A percentile compares a stretch with the other conserved stretches of the same genome.
phyloP scores from a whole-genome alignment of 2,113 vertebrate species.

The Parus major region DNA sequence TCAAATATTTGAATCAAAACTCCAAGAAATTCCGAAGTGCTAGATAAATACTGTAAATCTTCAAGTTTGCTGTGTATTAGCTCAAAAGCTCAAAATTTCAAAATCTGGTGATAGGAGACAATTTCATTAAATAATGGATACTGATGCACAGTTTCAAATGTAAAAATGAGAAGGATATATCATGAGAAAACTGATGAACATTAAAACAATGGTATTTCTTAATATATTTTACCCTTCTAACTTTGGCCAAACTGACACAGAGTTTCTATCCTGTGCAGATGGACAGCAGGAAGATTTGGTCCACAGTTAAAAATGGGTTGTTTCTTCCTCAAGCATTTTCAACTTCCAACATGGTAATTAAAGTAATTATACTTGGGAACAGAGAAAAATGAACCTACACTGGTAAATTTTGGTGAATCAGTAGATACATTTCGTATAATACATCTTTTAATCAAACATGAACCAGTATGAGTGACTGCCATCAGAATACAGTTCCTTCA shows the following conservation, averaged over 20 bases:
- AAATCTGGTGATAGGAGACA: not conserved
- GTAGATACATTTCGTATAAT: not conserved
- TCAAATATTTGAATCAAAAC: not conserved
- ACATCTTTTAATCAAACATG: not conserved
- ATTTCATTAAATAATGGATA: not conserved
- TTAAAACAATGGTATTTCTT: not conserved
- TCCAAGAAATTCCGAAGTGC: not conserved
- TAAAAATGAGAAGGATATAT: not conserved
- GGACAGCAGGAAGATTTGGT: not conserved
- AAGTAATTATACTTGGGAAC: not conserved
- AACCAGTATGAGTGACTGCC: not conserved
- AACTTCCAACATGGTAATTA: not conserved
- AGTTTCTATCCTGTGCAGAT: not conserved
- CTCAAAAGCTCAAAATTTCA: not conserved
- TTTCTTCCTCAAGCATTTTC: not conserved
- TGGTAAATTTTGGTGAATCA: not conserved
- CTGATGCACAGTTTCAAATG: not conserved
- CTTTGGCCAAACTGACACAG: not conserved
- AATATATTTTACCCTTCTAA: not conserved
- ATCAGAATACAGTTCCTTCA: not conserved
- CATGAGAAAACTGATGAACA: not conserved
- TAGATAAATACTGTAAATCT: not conserved
- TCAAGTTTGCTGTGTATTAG: not conserved
- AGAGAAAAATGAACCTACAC: not conserved
- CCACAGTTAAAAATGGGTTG: not conserved